Evolutionary conservation across 1,140 invertebrate genomes (phyloP), one percentile per base, ranked within the genome.

Genomic region (Steinernema khuongi): DNA sequence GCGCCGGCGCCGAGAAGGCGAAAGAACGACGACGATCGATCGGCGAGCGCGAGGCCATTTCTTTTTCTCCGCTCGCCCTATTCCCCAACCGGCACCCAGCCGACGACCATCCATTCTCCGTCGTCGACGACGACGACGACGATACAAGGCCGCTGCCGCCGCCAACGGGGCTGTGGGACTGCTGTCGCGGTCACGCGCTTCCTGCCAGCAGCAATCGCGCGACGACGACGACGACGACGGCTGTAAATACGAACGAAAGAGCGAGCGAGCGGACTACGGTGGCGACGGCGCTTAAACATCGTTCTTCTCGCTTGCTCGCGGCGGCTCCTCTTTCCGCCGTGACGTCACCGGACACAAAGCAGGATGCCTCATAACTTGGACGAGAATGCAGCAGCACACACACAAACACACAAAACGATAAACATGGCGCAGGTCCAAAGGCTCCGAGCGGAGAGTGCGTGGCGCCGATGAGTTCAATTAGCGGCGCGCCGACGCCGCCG

Each of bases 181-280:
- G 50, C 50, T 60, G 50, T 60, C 50, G 50, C 50, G 50, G 50
- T 60, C 50, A 60, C 50, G 50, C 50, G 50, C 50, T 60, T 41
- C 36, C 50, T 60, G 50, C 50, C 50, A 60, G 50, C 50, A 60
- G 50, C 50, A 60, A 60, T 60, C 50, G 50, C 50, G 11, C 36
- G 36, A n/a, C 36, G 7, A 7, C 36, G 7, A 7, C 7, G 7
- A 11, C 36, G n/a, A 41, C 50, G 50, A 60, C 50, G 50, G 50
- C 50, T 60, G 50, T 60, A 60, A 60, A 60, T 60, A 60, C 50
- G 50, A 60, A 60, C 11, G 50, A 60, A 60, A 14, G 50, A 60
- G 50, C 26, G 50, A 4, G 50, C 50, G 14, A 7, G 11, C 50
- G 14, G 50, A 60, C 50, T 60, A 60, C 50, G 50, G 50, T 60